These are phyloP conservation scores for Motacilla alba DNA, from an alignment of 2,113 vertebrate species.

Conservation along the genomic window DNA sequence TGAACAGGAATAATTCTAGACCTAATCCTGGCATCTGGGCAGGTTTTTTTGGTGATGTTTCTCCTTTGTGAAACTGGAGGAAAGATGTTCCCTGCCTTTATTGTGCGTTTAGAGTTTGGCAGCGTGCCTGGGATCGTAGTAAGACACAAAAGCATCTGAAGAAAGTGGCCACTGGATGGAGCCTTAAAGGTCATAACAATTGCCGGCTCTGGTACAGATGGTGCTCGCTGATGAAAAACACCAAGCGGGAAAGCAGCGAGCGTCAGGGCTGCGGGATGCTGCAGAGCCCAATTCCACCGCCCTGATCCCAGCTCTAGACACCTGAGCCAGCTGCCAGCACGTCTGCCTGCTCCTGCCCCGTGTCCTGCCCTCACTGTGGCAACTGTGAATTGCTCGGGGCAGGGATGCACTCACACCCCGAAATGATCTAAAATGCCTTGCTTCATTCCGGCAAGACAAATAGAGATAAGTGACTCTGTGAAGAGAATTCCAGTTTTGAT, in stretches of 20 bases:
- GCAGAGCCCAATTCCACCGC: not conserved
- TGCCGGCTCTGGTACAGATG: not conserved
- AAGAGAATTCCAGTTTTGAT: not conserved
- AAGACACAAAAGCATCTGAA: not conserved
- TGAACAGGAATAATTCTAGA: not conserved
- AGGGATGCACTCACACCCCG: not conserved
- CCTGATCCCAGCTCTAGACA: not conserved
- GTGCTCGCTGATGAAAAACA: not conserved
- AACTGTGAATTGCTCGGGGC: accelerated
- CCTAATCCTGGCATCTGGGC: not conserved
- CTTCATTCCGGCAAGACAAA: not conserved
- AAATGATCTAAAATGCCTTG: not conserved
- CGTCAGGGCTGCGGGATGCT: not conserved
- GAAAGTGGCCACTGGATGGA: constrained; percentile 46
- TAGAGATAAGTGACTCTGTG: not conserved
- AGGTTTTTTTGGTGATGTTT: not conserved
- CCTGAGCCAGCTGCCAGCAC: not conserved
- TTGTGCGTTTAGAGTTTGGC: not conserved
- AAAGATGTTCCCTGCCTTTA: not conserved
- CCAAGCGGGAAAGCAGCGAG: not conserved
- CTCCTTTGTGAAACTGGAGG: not conserved
- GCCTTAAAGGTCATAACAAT: constrained; percentile 26
- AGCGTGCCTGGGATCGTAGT: not conserved
- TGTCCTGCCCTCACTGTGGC: not conserved
- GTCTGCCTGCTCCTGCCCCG: not conserved